Conservation (phyloP, 2,888 invertebrate genomes). For the Andrena bucephala region DNA sequence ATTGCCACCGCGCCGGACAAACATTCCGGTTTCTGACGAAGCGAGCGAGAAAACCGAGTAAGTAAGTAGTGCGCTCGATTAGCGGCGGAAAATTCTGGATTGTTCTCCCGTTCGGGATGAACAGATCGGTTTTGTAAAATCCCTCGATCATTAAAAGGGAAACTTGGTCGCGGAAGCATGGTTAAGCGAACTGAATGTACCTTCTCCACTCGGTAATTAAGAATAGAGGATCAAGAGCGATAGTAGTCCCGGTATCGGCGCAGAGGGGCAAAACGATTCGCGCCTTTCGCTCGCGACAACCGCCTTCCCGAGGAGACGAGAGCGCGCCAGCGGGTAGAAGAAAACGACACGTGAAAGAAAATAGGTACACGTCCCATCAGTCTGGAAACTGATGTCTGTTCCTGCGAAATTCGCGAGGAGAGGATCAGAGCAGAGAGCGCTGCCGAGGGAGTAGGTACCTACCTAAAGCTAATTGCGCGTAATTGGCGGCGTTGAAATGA, state of each 20-base stretch:
- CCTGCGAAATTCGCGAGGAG: background rate
- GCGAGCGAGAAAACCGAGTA: background rate
- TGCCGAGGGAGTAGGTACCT: background rate
- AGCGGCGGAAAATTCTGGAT: background rate
- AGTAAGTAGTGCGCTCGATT: background rate
- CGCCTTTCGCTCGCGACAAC: slow-evolving; percentile 22
- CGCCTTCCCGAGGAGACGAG: background rate
- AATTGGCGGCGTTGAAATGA: slow-evolving; percentile 46
- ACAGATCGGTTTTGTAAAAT: background rate
- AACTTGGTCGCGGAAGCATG: too few species aligned
- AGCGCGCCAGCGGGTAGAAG: background rate
- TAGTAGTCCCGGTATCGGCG: too few species aligned
- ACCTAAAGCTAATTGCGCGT: slow-evolving; percentile 34
- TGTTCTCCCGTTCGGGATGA: too few species aligned
- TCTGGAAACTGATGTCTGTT: background rate
- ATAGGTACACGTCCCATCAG: background rate
- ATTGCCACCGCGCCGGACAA: background rate
- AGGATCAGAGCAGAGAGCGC: background rate
- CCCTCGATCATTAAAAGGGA: too few species aligned
- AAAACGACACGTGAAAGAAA: background rate
- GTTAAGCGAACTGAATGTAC: too few species aligned
- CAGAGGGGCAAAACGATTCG: background rate
- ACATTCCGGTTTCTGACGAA: background rate
- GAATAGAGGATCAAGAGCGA: background rate
- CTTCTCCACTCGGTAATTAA: background rate